Evolutionary conservation across 2,888 invertebrate genomes (phyloP).

Genomic region (Caenorhabditis parvicauda): DNA sequence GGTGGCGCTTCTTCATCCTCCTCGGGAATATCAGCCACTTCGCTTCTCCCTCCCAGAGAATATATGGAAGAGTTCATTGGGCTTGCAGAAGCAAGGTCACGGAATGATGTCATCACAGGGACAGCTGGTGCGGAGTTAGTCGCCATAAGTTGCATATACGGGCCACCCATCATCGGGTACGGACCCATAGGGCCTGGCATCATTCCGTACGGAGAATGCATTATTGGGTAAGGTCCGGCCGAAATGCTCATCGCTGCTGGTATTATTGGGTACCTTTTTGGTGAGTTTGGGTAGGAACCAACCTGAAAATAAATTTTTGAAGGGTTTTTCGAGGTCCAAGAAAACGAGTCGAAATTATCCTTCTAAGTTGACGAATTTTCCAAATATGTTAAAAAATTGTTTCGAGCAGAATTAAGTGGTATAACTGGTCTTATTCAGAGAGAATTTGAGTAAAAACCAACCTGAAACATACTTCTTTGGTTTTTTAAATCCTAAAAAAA

Average conservation of each 20-base stretch:
- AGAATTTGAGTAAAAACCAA: too few species aligned
- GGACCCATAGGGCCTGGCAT: background rate
- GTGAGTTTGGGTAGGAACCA: constrained; percentile 3
- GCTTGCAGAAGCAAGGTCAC: constrained; percentile 46
- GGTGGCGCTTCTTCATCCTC: constrained; percentile 30
- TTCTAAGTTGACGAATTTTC: too few species aligned
- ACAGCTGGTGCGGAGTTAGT: constrained; percentile 6
- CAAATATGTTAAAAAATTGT: too few species aligned
- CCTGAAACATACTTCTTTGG: too few species aligned
- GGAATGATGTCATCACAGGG: constrained; percentile 55
- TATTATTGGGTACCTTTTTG: background rate
- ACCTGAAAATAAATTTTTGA: constrained; percentile 1
- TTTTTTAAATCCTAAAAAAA: too few species aligned
- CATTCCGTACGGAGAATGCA: too few species aligned
- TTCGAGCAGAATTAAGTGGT: too few species aligned
- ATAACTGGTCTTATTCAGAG: too few species aligned
- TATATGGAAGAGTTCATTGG: constrained; percentile 38
- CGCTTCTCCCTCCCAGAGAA: constrained; percentile 38
- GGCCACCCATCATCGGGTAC: background rate
- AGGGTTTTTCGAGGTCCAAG: background rate
- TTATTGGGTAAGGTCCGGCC: background rate
- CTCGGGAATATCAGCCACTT: constrained; percentile 39
- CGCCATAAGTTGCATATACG: background rate
- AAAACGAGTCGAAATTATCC: too few species aligned
- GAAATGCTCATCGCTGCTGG: constrained; percentile 1